Evolutionary conservation across 2,888 invertebrate species (phyloP).

Genomic region (Stenodema calcarata): DNA sequence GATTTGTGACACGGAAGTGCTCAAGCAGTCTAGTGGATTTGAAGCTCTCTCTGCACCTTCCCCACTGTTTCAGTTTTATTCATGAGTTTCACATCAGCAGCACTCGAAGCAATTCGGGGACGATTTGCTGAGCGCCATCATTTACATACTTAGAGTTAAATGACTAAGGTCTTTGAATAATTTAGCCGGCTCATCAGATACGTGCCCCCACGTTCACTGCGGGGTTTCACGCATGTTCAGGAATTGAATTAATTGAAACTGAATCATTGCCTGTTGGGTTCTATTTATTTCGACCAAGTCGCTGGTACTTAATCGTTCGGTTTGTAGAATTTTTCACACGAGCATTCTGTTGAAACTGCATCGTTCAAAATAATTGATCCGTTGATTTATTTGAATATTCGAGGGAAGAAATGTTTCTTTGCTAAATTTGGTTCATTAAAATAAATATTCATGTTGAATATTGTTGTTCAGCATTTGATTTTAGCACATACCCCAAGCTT

Average conservation of each 20-base stretch:
- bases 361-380: too few species aligned
- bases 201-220: background rate
- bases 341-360: too few species aligned
- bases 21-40: background rate
- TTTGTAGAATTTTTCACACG: too few species aligned
- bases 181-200: background rate
- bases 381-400: too few species aligned
- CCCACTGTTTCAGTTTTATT: background rate
- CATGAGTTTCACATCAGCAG: background rate
- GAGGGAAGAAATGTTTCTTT: too few species aligned
- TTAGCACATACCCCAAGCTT: too few species aligned
- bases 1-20: background rate
- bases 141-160: background rate
- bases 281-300: too few species aligned
- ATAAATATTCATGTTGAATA: too few species aligned
- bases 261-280: background rate
- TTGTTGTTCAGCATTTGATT: too few species aligned
- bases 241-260: background rate
- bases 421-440: too few species aligned
- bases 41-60: background rate
- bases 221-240: background rate
- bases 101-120: background rate
- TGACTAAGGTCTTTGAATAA: background rate
- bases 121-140: background rate
- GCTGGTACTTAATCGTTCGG: too few species aligned